Conservation (phyloP, 2,113 vertebrate genomes). For the Budorcas taxicolor region DNA sequence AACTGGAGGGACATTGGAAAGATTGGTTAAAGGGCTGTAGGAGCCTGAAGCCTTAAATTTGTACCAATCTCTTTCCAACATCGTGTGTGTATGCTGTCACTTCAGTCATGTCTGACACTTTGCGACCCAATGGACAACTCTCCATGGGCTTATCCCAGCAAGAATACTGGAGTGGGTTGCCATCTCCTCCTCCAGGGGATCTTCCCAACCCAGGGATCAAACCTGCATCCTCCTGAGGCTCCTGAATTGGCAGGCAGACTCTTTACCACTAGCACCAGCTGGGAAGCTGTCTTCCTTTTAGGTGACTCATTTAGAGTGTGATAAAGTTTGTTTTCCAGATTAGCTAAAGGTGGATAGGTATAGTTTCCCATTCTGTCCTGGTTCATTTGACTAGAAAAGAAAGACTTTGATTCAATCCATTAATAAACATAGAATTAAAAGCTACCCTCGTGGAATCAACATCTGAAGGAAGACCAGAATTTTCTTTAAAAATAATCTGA, state of each 20-base stretch:
- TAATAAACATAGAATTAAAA: neutral
- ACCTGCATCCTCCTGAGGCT: neutral
- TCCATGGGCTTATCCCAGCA: neutral
- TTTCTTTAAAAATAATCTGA: neutral
- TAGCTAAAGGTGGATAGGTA: neutral
- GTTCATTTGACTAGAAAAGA: neutral
- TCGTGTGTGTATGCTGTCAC: accelerated
- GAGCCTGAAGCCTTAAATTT: neutral
- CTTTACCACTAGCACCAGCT: neutral
- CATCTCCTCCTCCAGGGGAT: neutral
- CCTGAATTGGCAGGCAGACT: neutral
- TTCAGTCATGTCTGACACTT: neutral
- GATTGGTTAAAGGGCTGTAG: neutral
- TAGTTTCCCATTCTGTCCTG: neutral
- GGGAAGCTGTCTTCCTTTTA: neutral
- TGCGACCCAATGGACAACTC: neutral
- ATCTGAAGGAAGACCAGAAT: neutral
- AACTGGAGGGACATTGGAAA: neutral
- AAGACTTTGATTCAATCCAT: neutral
- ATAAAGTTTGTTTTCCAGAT: neutral
- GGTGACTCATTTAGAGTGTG: neutral
- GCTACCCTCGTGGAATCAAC: neutral
- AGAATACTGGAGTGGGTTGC: neutral
- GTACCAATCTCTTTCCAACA: neutral
- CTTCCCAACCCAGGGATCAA: neutral